Evolutionary conservation across 2,888 invertebrate genomes (phyloP).

Genomic region (Acheta domesticus): DNA sequence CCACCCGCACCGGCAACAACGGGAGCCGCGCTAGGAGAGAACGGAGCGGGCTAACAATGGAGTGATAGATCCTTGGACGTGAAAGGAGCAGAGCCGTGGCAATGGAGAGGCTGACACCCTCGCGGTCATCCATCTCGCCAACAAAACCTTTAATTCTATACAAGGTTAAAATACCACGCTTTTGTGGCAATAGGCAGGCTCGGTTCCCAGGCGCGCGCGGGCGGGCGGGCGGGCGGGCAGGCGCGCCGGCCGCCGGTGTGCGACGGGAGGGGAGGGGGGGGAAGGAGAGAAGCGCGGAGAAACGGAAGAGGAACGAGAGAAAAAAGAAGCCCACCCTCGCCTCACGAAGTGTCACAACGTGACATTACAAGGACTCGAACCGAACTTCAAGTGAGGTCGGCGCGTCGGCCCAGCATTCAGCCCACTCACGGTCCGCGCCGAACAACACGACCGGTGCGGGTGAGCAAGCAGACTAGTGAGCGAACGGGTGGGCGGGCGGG

Average conservation of each 20-base stretch:
- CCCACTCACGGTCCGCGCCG: neutral
- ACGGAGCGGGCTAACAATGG: neutral
- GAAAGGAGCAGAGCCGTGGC: neutral
- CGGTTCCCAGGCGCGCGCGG: neutral
- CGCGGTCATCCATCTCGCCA: conserved; percentile 6
- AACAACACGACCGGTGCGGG: too few species aligned
- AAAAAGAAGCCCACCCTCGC: neutral
- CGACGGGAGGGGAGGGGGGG: neutral
- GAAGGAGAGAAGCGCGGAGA: neutral
- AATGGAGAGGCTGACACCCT: neutral
- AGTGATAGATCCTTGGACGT: neutral
- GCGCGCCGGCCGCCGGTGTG: too few species aligned
- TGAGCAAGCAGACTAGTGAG: too few species aligned
- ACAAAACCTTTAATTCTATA: conserved; percentile 18
- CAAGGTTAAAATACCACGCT: conserved; percentile 10
- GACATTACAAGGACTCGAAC: conserved; percentile 1
- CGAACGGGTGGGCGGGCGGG: too few species aligned
- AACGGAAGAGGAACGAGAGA: neutral
- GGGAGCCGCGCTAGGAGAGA: too few species aligned
- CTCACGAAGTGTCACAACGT: conserved; percentile 12
- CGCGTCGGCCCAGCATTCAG: neutral
- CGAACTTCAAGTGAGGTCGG: neutral
- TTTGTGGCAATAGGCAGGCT: conserved; percentile 1
- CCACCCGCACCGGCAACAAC: neutral
- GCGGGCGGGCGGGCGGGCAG: neutral